Percentiles rank a stretch among this genome's conserved stretches.
Evolutionary conservation across 2,113 vertebrate genomes (phyloP).

Genomic region (Ardeotis arabs): DNA sequence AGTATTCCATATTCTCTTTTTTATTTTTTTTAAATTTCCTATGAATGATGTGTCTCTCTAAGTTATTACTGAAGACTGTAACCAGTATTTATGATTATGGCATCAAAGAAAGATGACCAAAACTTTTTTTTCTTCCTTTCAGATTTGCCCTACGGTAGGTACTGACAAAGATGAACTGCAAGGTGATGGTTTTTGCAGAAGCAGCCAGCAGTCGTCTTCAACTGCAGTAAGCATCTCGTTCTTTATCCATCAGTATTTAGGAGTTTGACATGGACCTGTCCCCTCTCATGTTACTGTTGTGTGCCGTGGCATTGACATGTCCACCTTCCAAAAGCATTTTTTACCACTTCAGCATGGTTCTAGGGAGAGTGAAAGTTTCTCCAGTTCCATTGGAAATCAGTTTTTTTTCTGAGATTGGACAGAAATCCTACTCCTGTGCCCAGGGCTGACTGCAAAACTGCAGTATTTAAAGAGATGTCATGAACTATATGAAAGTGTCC

Average conservation of each 20-base stretch:
- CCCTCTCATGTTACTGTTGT: rapidly evolving
- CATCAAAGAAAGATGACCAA: neutral
- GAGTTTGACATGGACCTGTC: neutral
- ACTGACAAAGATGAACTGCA: constrained; percentile 45
- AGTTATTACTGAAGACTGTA: neutral
- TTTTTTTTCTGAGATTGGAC: neutral
- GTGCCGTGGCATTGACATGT: rapidly evolving
- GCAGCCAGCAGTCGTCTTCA: constrained; percentile 52
- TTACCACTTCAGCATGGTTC: neutral
- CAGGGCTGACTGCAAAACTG: neutral
- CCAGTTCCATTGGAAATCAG: neutral
- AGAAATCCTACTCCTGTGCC: neutral
- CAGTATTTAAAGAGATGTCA: neutral
- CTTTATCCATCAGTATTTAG: neutral
- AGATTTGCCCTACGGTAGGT: constrained; percentile 81
- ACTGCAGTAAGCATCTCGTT: constrained; percentile 68
- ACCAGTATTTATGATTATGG: neutral
- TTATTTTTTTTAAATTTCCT: neutral
- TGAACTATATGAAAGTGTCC: neutral
- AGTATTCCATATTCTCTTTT: constrained; percentile 50
- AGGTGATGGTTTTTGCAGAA: constrained; percentile 80
- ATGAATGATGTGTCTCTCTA: neutral
- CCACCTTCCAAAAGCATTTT: neutral
- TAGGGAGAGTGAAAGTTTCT: neutral
- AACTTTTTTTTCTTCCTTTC: neutral